Evolutionary conservation across 2,888 invertebrate species (phyloP).

Genomic region (Drosophila trichaetosa): DNA sequence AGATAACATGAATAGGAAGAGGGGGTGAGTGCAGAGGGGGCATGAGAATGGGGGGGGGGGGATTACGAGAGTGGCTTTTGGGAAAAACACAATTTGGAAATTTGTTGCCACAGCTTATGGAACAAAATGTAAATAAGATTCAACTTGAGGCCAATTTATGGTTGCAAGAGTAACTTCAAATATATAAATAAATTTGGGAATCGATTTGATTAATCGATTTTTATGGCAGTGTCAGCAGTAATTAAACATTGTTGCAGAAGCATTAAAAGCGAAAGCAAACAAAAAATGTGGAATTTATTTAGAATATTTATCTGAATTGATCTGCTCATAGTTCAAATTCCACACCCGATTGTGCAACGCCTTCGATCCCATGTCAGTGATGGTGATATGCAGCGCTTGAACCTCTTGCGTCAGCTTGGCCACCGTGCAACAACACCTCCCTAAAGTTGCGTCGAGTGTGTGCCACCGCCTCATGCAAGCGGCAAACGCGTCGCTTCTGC

Average conservation of each 20-base stretch:
- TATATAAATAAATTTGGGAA: neutral
- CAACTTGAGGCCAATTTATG: neutral
- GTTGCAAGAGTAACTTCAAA: neutral
- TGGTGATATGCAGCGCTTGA: constrained; percentile 87
- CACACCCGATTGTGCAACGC: constrained; percentile 87
- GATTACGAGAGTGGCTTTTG: constrained; percentile 8
- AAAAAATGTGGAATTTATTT: neutral
- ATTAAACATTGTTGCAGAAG: neutral
- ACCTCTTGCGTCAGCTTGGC: constrained; percentile 89
- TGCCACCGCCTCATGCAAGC: constrained; percentile 90
- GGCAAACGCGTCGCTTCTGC: constrained; percentile 91
- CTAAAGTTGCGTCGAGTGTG: constrained; percentile 88
- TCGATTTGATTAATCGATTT: neutral
- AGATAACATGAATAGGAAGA: constrained; percentile 35
- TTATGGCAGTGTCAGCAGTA: neutral
- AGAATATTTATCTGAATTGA: constrained; percentile 59
- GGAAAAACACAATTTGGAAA: neutral
- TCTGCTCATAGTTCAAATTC: constrained; percentile 87
- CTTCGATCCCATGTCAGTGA: constrained; percentile 90
- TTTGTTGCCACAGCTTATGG: neutral
- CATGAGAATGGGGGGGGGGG: neutral
- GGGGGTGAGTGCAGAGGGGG: neutral
- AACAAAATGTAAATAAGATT: neutral
- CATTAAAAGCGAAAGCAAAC: neutral
- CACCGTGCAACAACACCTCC: constrained; percentile 88